A percentile compares a stretch with the other conserved stretches of the same genome.
Evolutionary conservation across 2,113 vertebrate species (phyloP).

Genomic region (Solenodon paradoxus): DNA sequence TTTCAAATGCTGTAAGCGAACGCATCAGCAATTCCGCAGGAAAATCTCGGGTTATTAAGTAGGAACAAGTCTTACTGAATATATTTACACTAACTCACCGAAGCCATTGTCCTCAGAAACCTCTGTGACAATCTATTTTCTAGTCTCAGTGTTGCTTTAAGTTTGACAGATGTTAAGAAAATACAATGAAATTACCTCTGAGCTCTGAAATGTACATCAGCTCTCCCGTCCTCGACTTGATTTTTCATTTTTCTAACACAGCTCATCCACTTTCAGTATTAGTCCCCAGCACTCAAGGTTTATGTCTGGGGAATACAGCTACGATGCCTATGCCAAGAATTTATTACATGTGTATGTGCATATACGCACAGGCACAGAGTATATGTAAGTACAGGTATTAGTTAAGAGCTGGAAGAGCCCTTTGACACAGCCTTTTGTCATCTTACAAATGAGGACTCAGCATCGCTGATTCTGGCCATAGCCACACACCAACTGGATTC

Average conservation of each 20-base stretch:
- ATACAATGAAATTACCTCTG: slow-evolving; percentile 73
- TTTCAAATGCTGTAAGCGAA: slow-evolving; percentile 68
- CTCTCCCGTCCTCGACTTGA: slow-evolving; percentile 30
- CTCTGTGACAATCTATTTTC: slow-evolving; percentile 61
- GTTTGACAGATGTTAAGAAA: slow-evolving; percentile 72
- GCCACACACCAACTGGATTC: background rate
- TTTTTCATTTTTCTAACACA: slow-evolving; percentile 56
- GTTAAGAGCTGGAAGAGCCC: background rate
- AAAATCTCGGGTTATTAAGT: slow-evolving; percentile 67
- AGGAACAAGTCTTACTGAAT: slow-evolving; percentile 63
- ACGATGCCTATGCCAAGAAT: background rate
- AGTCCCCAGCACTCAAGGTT: slow-evolving; percentile 15
- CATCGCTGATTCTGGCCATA: background rate
- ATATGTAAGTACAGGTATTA: background rate
- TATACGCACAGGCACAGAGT: background rate
- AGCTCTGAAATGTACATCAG: slow-evolving; percentile 69
- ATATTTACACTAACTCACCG: slow-evolving; percentile 73
- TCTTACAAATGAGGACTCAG: background rate
- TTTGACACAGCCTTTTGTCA: background rate
- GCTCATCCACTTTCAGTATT: background rate
- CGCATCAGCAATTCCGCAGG: slow-evolving; percentile 61
- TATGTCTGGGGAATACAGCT: background rate
- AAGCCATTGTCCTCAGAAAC: slow-evolving; percentile 71
- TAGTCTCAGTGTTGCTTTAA: slow-evolving; percentile 50
- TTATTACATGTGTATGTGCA: background rate